These are phyloP conservation scores for Isotomurus palustris DNA, from an alignment of 2,888 invertebrate species.

Conservation along the genomic window DNA sequence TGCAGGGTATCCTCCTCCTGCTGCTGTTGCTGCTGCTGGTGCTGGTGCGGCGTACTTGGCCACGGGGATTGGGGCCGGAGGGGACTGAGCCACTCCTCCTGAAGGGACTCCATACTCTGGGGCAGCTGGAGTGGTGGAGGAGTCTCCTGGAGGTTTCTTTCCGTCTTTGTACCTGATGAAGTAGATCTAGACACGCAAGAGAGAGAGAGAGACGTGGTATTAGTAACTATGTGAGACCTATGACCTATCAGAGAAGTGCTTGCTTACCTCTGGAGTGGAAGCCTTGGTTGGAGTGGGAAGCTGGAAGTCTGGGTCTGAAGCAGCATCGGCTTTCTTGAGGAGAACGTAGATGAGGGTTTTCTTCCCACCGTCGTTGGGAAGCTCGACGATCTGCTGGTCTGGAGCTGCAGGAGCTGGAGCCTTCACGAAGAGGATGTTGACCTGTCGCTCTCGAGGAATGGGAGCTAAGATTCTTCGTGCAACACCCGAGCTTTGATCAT, in stretches of 20 bases:
- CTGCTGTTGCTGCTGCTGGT: neutral
- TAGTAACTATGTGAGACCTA: no score
- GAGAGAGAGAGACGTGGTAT: neutral
- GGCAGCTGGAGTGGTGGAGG: no score
- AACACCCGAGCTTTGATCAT: conserved; percentile 13
- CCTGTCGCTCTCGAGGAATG: conserved; percentile 20
- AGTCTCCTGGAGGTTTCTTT: neutral
- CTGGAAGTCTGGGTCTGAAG: conserved; percentile 14
- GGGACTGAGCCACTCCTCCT: no score
- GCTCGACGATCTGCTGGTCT: conserved; percentile 25
- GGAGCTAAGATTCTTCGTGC: conserved; percentile 17
- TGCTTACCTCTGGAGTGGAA: conserved; percentile 19
- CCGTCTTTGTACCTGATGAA: conserved; percentile 19
- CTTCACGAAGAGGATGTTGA: conserved; percentile 23
- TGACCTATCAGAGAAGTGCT: no score
- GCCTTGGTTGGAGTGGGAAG: conserved; percentile 15
- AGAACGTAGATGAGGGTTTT: conserved; percentile 24
- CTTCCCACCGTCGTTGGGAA: conserved; percentile 21
- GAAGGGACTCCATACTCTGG: no score
- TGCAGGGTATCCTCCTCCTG: no score
- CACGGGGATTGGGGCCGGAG: no score
- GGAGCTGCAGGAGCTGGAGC: conserved; percentile 28
- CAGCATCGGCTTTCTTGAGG: conserved; percentile 19
- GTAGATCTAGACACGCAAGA: conserved; percentile 15
- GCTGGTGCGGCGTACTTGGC: conserved; percentile 4